Evolutionary conservation across 2,888 invertebrate species (phyloP).

Genomic region (Cotesia congregata): DNA sequence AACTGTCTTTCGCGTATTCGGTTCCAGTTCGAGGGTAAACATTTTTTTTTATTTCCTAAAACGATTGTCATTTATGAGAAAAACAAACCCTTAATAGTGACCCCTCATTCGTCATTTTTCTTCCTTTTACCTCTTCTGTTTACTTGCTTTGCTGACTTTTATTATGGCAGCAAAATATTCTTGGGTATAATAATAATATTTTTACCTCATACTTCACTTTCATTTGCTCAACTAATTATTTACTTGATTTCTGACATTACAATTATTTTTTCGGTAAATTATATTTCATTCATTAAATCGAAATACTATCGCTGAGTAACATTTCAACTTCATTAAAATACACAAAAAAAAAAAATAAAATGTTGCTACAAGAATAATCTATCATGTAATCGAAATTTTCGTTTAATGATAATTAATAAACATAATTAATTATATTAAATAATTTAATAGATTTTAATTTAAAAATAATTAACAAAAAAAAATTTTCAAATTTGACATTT

Average conservation of each 20-base stretch:
- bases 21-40: not conserved
- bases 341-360: too few relatives aligned
- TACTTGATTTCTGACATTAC: not conserved
- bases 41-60: not conserved
- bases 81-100: slow-evolving; percentile 2
- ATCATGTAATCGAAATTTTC: too few relatives aligned
- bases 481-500: too few relatives aligned
- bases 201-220: not conserved
- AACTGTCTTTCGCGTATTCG: not conserved
- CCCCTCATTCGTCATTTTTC: not conserved
- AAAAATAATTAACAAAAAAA: too few relatives aligned
- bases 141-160: not conserved
- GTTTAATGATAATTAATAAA: too few relatives aligned
- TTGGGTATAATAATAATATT: not conserved
- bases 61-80: not conserved
- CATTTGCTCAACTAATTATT: not conserved
- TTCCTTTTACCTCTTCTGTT: slow-evolving; percentile 1
- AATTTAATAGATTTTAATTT: too few relatives aligned
- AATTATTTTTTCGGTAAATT: not conserved
- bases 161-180: not conserved
- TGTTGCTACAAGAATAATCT: too few relatives aligned
- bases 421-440: too few relatives aligned
- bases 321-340: too few relatives aligned
- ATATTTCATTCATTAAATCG: too few relatives aligned
- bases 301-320: too few relatives aligned